Evolutionary conservation across 2,888 invertebrate species (phyloP).

Genomic region (Drosophila sordidula): DNA sequence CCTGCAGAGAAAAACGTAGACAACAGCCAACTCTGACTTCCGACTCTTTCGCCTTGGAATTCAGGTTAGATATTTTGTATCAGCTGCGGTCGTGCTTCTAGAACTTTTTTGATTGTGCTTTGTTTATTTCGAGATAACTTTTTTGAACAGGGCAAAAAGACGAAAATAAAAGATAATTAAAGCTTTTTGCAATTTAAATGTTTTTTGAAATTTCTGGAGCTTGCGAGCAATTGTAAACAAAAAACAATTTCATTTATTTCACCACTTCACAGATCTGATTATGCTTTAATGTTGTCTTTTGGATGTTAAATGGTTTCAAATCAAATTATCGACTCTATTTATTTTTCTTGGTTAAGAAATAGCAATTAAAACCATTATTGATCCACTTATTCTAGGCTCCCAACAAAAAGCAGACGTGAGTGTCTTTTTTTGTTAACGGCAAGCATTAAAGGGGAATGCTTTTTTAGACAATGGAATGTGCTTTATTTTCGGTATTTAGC

Average conservation of each 20-base stretch:
- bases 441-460: conserved; percentile 21
- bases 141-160: neutral
- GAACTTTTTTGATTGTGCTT: conserved; percentile 22
- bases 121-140: too few species aligned
- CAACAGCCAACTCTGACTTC: conserved; percentile 21
- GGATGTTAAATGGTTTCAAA: neutral
- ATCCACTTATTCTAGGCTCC: neutral
- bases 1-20: conserved; percentile 45
- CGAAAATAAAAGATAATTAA: conserved; percentile 5
- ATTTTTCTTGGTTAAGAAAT: neutral
- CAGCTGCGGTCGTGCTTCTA: conserved; percentile 21
- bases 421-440: neutral
- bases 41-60: conserved; percentile 20
- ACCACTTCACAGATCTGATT: neutral
- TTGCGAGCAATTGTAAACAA: neutral
- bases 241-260: neutral
- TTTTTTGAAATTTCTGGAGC: neutral
- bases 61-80: conserved; percentile 5
- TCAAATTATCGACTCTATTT: too few species aligned
- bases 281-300: neutral
- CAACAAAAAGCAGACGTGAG: neutral
- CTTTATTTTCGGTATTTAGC: conserved; percentile 66
- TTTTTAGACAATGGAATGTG: conserved; percentile 45
- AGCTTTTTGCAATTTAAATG: neutral
- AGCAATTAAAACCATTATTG: neutral